Base-by-base conservation (phyloP, 2,888 invertebrate species). In the Apotomis turbidana region DNA sequence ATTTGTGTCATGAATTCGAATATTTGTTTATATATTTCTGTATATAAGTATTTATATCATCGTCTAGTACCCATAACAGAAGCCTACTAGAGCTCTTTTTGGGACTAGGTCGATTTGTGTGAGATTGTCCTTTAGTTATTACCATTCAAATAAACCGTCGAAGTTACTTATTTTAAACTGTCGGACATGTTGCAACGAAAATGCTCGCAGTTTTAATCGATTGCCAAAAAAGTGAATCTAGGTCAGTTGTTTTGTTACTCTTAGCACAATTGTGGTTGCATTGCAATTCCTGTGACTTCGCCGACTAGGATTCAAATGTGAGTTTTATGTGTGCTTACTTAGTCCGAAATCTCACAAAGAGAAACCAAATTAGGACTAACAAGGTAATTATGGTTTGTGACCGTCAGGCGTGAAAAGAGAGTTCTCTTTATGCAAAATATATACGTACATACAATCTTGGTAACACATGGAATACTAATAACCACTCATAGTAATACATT, bases 371-470 rank as follows among this genome's bases (percentile, higher is more conserved):
- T 62, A 57, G 38, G 44, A 51, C 49, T 15, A 8, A 1, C 13
- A 38, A 46, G 55, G 57, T 70, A 70, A 63, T 70, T 63, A 57
- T 15, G n/a, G 27, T 27, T 57, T 10, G 38, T 15, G 61, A 27
- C 36, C 13, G 49, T 49, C 36, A 55, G 59, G n/a, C 51, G 49
- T 6, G 49, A 61, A 46, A 27, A 49, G 46, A 61, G 27, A 49
- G 13, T 46, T 49, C 15, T 49, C 49, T 49, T 15, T 12, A 49
- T 12, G 46, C 49, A 61, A 61, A 44, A 15, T 6, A 41, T 41
- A 41, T 41, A 27, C 27, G 27, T 27, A 27, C 27, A 44, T 49
- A 49, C 5, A 61, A 61, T 61, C 12, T 27, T 44, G 2, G 15
- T 5, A 49, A 49, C 49, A 49, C 49, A 12, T 3, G 27, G 5